These are phyloP conservation scores for Drosophila fulvimacula DNA, from an alignment of 2,888 invertebrate genomes.

Conservation along the genomic window DNA sequence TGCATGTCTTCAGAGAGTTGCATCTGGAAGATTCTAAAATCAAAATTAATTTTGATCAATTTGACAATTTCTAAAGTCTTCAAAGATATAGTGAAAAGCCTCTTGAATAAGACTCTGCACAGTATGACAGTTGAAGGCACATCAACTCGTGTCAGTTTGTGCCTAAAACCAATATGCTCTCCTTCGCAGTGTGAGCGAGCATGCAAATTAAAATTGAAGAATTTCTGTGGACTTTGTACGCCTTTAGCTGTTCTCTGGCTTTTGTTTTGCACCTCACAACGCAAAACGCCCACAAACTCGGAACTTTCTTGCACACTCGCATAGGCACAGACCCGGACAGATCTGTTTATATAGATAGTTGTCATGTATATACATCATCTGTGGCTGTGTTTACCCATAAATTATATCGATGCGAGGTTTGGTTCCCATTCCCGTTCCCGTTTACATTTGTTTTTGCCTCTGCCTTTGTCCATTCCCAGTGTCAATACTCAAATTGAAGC, in stretches of 20 bases:
- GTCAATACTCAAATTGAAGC: conserved; percentile 42
- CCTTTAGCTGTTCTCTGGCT: neutral
- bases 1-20: too few species aligned
- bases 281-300: conserved; percentile 4
- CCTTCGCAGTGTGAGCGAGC: neutral
- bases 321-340: neutral
- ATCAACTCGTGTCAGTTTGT: neutral
- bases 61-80: neutral
- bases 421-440: conserved; percentile 24
- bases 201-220: conserved; percentile 2
- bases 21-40: too few species aligned
- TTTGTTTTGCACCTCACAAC: neutral
- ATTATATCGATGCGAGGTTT: conserved; percentile 32
- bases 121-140: neutral
- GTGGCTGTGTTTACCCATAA: conserved; percentile 46
- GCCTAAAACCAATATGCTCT: neutral
- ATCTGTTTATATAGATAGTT: neutral
- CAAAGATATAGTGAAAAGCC: neutral
- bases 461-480: conserved; percentile 26
- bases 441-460: conserved; percentile 5
- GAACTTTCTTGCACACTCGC: conserved; percentile 1
- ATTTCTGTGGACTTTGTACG: conserved; percentile 6
- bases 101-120: neutral
- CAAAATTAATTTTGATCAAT: neutral
- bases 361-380: neutral